phyloP scores from a whole-genome alignment of 2,888 invertebrate species.

The Aporophyla lueneburgensis region DNA sequence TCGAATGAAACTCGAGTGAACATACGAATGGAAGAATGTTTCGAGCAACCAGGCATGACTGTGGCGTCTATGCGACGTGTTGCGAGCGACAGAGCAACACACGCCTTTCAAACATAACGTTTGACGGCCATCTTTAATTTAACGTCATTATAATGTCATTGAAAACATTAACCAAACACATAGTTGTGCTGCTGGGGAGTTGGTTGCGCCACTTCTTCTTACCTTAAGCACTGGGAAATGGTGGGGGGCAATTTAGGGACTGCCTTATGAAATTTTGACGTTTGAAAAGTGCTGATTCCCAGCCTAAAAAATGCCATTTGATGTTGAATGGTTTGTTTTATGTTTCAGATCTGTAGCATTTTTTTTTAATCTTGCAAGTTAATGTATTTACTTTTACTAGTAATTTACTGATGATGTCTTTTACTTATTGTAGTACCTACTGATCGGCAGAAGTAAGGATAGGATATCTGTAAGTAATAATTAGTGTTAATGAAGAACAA shows the following conservation, averaged over 20 bases:
- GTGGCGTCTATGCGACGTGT: conserved; percentile 38
- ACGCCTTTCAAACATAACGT: conserved; percentile 35
- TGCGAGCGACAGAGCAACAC: conserved; percentile 36
- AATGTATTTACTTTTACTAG: too few species aligned
- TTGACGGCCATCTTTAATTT: conserved; percentile 51
- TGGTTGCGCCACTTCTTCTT: not conserved
- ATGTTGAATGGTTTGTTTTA: too few species aligned
- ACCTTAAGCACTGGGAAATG: not conserved
- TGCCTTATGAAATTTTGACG: not conserved
- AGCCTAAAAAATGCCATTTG: too few species aligned
- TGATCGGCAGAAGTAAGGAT: not conserved
- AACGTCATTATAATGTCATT: conserved; percentile 24
- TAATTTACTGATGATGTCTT: not conserved
- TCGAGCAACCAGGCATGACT: conserved; percentile 81
- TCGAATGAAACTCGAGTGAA: conserved; percentile 47
- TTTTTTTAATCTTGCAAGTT: too few species aligned
- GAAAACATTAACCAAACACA: not conserved
- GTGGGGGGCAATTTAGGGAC: not conserved
- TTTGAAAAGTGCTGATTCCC: not conserved
- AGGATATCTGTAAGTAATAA: not conserved
- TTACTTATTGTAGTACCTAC: not conserved
- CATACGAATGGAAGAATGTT: conserved; percentile 76
- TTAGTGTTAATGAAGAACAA: conserved; percentile 28
- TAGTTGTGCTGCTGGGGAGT: not conserved
- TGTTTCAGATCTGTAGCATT: too few species aligned